Base-by-base conservation (phyloP, 2,113 vertebrate genomes). In the Strigops habroptila region DNA sequence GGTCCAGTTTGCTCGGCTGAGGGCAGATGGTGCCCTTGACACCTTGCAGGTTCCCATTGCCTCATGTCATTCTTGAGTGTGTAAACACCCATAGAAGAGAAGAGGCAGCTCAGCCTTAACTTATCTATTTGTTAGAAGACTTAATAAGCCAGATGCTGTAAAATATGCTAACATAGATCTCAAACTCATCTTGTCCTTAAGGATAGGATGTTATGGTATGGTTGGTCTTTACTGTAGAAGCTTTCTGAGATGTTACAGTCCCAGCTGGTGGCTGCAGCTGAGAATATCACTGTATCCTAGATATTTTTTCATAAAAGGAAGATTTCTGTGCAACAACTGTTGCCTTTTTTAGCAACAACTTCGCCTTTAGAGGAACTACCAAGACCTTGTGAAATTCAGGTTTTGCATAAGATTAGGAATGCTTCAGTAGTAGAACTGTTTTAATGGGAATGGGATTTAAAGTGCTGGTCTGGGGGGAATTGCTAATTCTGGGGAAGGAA, bases 311-410 rank as follows among this genome's bases (percentile, higher is more conserved):
- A 86, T 35, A 86, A 52, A 52, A 85, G 90, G 73, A 44, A 62
- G 64, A 55, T 92, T 90, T 94, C 44, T 88, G 76, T 88, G 73
- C 80, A 83, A 95, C 88, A 91, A 27, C 88, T 88, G 39, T 43
- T 73, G 79, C 85, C 80, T 94, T 93, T 93, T 93, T 86, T 88
- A 96, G 91, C 79, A 80, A 67, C 85, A 84, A 2, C 71, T 74
- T 3, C 43, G 19, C 52, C 76, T 93, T 69, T 37, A 52, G 93
- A 82, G 77, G 85, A 75, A 55, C 44, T 49, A 33, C 55, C 2
- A 15, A 84, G 91, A 88, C 95, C 88, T 81, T 88, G 93, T 93
- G 83, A 96, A 96, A 88, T 82, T 39, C 18, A 28, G 37, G 37
- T 83, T 96, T 86, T 95, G 91, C 73, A 55, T 97, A 77, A 60